Base-by-base conservation (phyloP, 2,113 vertebrate species). In the Acinonyx jubatus region DNA sequence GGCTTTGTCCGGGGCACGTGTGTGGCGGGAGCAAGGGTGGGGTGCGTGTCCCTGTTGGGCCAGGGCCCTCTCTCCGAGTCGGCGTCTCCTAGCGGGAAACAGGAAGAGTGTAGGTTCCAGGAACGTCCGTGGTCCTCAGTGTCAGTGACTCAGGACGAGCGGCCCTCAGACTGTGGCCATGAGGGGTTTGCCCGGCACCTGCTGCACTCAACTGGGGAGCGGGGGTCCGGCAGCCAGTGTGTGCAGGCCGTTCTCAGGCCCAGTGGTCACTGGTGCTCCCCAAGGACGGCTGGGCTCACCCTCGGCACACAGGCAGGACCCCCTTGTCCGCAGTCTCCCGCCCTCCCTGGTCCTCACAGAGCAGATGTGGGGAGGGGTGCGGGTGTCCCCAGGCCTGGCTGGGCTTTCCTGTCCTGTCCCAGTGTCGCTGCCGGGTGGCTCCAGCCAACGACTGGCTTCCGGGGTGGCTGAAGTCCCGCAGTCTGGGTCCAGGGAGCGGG, bases 151-250 rank as follows among this genome's bases (percentile, higher is more conserved):
- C 74, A 31, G 61, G 38, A 1, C 38, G 45, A 21, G 45, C 9
- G 31, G 57, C 36, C 25, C 16, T 52, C 33, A 29, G 74, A 19
- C 23, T 48, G 29, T 61, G 71, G 29, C 74, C 29, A 5, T 14
- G 38, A 16, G 8, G 8, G 74, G 74, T 31, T 79, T 16, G 2
- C 27, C 29, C 0, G 9, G 45, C 15, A 18, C 12, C 38, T 27
- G 23, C 7, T 45, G 25, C 14, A 13, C 73, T 76, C 14, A 4
- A 25, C 18, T 8, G 16, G 23, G 71, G 71, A 2, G 36, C 11
- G 25, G 2, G 18, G 33, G 69, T 16, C 50, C n/a, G 1, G 23
- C 18, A 31, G 1, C 3, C 3, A 36, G 21, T 1, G 0, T 21
- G 4, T 45, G 36, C 5, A 19, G 76, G 29, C 65, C 2, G 21